A percentile compares a stretch with the other conserved stretches of the same genome.
Evolutionary conservation across 2,797 vertebrate species (phyloP).

Genomic region (Hyperoplus lanceolatus): DNA sequence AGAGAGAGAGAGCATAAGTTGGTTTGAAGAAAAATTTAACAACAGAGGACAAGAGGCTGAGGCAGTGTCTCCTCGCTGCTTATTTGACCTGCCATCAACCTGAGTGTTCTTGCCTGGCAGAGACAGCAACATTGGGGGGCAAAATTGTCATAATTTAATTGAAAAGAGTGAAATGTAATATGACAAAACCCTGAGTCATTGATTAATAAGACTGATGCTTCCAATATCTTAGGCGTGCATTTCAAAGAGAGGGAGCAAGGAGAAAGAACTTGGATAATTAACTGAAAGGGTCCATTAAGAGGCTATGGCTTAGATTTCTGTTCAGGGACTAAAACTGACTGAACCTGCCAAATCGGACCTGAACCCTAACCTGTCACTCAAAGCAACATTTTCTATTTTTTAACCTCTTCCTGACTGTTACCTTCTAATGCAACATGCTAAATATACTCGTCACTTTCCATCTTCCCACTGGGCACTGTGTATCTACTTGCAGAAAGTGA

Average conservation of each 20-base stretch:
- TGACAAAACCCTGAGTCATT: slow-evolving; percentile 75
- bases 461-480: slow-evolving; percentile 3
- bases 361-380: not conserved
- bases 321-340: not conserved
- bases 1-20: slow-evolving; percentile 46
- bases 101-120: slow-evolving; percentile 59
- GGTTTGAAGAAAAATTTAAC: slow-evolving; percentile 51
- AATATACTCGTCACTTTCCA: not conserved
- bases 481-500: not conserved
- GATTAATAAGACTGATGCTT: slow-evolving; percentile 55
- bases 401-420: not conserved
- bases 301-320: not conserved
- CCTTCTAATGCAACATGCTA: not conserved
- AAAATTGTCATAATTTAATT: slow-evolving; percentile 60
- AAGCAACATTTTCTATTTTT: not conserved
- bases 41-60: slow-evolving; percentile 56
- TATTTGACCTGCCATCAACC: slow-evolving; percentile 68
- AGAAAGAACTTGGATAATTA: not conserved
- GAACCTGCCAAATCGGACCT: slow-evolving; percentile 2
- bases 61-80: slow-evolving; percentile 54
- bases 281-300: not conserved
- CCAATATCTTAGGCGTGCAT: slow-evolving; percentile 20
- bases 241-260: not conserved
- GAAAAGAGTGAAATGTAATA: slow-evolving; percentile 65
- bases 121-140: slow-evolving; percentile 32